phyloP scores from a whole-genome alignment of 1,140 invertebrate genomes.

The Danaus plexippus region DNA sequence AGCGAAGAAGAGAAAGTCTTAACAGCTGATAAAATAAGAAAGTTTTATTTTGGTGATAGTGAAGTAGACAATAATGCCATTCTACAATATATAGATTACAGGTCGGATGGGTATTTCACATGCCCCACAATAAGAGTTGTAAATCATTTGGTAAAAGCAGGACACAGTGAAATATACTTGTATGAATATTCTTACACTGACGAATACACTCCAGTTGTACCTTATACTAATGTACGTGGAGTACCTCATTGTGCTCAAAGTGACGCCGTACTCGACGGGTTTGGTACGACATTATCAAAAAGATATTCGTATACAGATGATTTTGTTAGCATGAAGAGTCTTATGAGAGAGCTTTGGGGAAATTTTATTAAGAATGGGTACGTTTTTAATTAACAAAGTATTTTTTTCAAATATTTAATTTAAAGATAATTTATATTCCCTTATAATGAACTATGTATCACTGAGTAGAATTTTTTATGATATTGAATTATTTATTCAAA shows the following conservation, averaged over 20 bases:
- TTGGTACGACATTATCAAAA: neutral
- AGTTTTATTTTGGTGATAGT: conserved; percentile 28
- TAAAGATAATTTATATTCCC: too few species aligned
- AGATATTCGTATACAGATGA: neutral
- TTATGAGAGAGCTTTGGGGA: neutral
- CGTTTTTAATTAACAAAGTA: neutral
- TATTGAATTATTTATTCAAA: too few species aligned
- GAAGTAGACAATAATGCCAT: conserved; percentile 26
- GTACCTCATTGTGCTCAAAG: conserved; percentile 24
- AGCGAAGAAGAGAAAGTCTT: conserved; percentile 23
- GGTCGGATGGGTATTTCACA: conserved; percentile 33
- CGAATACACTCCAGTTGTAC: conserved; percentile 8
- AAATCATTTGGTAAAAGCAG: conserved; percentile 26
- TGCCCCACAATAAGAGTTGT: conserved; percentile 29
- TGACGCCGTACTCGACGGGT: conserved; percentile 8
- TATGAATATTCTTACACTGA: conserved; percentile 26
- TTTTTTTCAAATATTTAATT: too few species aligned
- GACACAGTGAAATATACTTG: conserved; percentile 21
- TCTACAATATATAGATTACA: conserved; percentile 34
- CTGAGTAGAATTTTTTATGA: too few species aligned
- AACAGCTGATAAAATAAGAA: conserved; percentile 6
- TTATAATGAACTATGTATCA: too few species aligned
- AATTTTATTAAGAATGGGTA: neutral
- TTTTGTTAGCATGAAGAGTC: neutral
- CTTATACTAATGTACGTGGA: conserved; percentile 16